Evolutionary conservation across 2,888 invertebrate genomes (phyloP).

Genomic region (Myathropa florea): DNA sequence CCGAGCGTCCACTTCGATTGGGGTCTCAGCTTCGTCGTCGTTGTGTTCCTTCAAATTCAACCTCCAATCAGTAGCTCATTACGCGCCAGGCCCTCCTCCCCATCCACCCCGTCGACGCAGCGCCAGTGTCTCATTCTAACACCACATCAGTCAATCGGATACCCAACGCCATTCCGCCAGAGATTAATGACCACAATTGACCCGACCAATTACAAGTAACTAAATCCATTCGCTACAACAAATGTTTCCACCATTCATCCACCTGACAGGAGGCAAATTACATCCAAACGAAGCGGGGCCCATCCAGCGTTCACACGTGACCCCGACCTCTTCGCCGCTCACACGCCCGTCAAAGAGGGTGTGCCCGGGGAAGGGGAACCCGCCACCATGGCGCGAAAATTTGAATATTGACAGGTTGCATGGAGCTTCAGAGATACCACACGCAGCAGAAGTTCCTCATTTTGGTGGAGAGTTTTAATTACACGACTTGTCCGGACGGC

Average conservation of each 20-base stretch:
- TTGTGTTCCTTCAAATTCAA: background rate
- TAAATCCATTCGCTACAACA: slow-evolving; percentile 56
- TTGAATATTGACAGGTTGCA: slow-evolving; percentile 57
- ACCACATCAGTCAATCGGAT: slow-evolving; percentile 40
- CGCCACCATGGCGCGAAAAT: slow-evolving; percentile 52
- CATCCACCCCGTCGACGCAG: slow-evolving; percentile 19
- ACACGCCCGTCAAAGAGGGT: background rate
- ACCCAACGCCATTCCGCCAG: slow-evolving; percentile 23
- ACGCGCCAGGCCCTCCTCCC: background rate
- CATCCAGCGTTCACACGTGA: background rate
- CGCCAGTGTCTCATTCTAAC: slow-evolving; percentile 50
- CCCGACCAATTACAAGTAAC: slow-evolving; percentile 56
- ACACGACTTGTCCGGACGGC: slow-evolving; percentile 47
- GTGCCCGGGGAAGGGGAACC: too few species aligned
- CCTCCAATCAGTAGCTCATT: slow-evolving; percentile 53
- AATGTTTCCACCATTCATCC: slow-evolving; percentile 52
- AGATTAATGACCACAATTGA: slow-evolving; percentile 64
- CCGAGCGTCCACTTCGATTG: background rate
- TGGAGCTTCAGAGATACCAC: slow-evolving; percentile 43
- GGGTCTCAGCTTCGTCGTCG: background rate
- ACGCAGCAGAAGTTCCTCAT: slow-evolving; percentile 63
- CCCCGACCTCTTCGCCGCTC: background rate
- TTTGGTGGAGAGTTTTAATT: slow-evolving; percentile 64
- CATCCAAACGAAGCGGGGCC: slow-evolving; percentile 45
- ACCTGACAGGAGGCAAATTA: slow-evolving; percentile 60